Evolutionary conservation across 2,797 vertebrate genomes (phyloP), one percentile per base, ranked within the genome.

Genomic region (Ctenochaetus hawaiiensis): DNA sequence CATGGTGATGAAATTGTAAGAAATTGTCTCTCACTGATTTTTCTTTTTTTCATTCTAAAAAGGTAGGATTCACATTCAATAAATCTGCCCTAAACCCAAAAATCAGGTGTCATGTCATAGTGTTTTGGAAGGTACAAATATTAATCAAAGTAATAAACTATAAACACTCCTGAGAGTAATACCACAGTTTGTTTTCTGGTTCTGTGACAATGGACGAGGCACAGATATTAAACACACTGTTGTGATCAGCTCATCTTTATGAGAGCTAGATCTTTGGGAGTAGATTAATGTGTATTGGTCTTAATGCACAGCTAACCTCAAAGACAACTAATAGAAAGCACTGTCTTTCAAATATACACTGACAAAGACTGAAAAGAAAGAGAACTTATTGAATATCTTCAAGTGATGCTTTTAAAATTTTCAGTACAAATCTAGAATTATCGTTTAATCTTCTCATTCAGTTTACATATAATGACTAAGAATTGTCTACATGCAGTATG

Each of bases 381-480:
- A 43, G 6, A 13, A 13, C 6, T 48, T 5, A 12, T 0, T 17
- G 3, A 52, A 63, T 37, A 48, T 57, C 17, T 26, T 68, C 10
- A 13, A 78, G 62, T 54, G 17, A 53, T 6, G 2, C 16, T 54
- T 73, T 34, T 43, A 17, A n/a, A 18, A 72, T 30, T 45, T 37
- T 2, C 62, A 20, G 45, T 13, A 49, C n/a, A 43, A 30, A 30
- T 30, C 26, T 4, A 34, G 1, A 56, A 74, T 12, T 1, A 14
- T 17, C 44, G 17, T 17, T 3, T 43, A 45, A 26, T 30, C 16
- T 48, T 39, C 12, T 13, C n/a, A 54, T 47, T 58, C 16, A 20
- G 6, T 64, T 65, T 48, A 41, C 6, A 83, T 66, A 79, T 18
- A 14, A 30, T 34, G 34, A 63, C 4, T 41, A 45, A 67, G 23